Evolutionary conservation across 2,888 invertebrate genomes (phyloP).

Genomic region (Phlogophora meticulosa): DNA sequence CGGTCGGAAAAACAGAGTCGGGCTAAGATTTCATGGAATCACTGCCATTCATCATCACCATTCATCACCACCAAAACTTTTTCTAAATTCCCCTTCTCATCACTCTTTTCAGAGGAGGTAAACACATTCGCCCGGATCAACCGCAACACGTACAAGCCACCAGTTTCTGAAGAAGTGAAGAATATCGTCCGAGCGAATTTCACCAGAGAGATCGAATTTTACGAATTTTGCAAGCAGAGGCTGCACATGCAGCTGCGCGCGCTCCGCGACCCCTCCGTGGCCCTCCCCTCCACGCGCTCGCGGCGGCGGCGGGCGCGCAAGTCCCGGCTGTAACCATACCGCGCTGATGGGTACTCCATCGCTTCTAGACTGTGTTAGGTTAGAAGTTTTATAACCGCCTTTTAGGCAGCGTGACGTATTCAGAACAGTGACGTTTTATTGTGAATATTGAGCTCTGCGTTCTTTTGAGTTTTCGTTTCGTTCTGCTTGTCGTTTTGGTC

Average conservation of each 20-base stretch:
- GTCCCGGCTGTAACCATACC: slow-evolving; percentile 60
- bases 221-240: slow-evolving; percentile 96
- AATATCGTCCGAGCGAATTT: slow-evolving; percentile 96
- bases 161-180: slow-evolving; percentile 96
- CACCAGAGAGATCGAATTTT: slow-evolving; percentile 97
- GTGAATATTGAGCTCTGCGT: slow-evolving; percentile 13
- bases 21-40: background rate
- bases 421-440: slow-evolving; percentile 29
- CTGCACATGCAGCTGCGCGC: slow-evolving; percentile 95
- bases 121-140: slow-evolving; percentile 95
- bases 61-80: background rate
- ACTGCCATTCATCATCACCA: background rate
- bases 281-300: slow-evolving; percentile 71
- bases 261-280: slow-evolving; percentile 90
- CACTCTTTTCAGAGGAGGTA: slow-evolving; percentile 92
- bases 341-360: slow-evolving; percentile 56
- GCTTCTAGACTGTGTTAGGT: slow-evolving; percentile 63
- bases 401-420: slow-evolving; percentile 19
- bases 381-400: slow-evolving; percentile 42
- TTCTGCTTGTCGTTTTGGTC: slow-evolving; percentile 5
- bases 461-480: slow-evolving; percentile 15
- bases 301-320: slow-evolving; percentile 70
- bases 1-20: no score
- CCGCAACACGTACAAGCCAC: slow-evolving; percentile 96
- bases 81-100: background rate